Base-by-base conservation (phyloP, 2,888 invertebrate genomes). In the Lasiommata megera region DNA sequence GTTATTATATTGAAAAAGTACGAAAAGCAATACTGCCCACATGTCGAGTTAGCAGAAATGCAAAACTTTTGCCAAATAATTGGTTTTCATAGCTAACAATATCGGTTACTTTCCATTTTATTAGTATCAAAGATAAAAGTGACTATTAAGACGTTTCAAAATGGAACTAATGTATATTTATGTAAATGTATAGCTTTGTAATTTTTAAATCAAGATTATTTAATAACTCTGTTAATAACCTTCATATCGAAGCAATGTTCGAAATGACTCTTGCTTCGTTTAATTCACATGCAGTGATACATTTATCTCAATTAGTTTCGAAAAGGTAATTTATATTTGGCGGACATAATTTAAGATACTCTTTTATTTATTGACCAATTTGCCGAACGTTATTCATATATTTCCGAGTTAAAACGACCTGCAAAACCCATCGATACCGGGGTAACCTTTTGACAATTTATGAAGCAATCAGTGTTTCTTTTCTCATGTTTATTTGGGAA, bases 401-500 rank as follows among this genome's bases (percentile, higher is more conserved):
- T 76, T 71, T 71, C 70, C 71, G 68, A 37, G 56, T 58, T 53
- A 64, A 70, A 73, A 77, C 70, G 72, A 71, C 68, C 68, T 69
- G 72, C 76, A 73, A 79, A 80, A 79, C 75, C 74, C 74, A 77
- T 80, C 76, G 75, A 73, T 73, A 73, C 71, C 71, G 71, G 69
- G 69, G 73, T 72, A 78, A 77, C 76, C 70, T 80, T 80, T 79
- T 82, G 80, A 80, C 84, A 86, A 88, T 86, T 87, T 88, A 86
- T 85, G 85, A 84, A 81, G 82, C 84, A 86, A 87, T 86, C 86
- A 83, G 76, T 78, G 80, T 78, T 81, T 78, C 78, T 82, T 80
- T 81, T 75, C 70, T 73, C 70, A 69, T 76, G 74, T 84, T 83
- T 84, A 83, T 86, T 82, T 77, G 72, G 72, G 76, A 74, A 74